Evolutionary conservation across 2,888 invertebrate species (phyloP), one percentile per base, ranked within the genome.

Genomic region (Lasioglossum calceatum): DNA sequence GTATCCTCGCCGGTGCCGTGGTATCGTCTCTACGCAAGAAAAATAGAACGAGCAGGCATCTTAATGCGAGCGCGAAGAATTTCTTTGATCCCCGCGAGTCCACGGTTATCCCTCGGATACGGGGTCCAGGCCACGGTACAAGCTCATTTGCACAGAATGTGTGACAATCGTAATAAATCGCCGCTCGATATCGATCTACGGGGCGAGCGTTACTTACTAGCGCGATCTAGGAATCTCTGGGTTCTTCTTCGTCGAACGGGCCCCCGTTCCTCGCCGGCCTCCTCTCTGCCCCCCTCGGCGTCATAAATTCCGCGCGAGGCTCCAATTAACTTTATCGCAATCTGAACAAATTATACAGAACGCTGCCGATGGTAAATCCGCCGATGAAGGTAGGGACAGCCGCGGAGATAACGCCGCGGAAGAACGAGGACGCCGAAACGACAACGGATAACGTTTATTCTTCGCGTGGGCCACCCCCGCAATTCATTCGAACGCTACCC

Each of bases 241-340:
- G 82, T 79, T 80, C 74, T 32, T 16, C 16, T 67, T 32, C 67
- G 16, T 16, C 67, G 27, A 27, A 19, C 36, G 16, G 19, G 32
- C 67, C 7, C 7, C 67, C 36, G 39, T 36, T 36, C 61, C 39
- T 73, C 71, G 77, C 23, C 76, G 76, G 73, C 47, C 82, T 81
- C 61, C 54, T 75, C 76, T 67, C 64, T 64, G 72, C 71, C 64
- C 16, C 32, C 67, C 67, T 8, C 75, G 77, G 82, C 70, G 70
- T 87, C 85, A 86, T 91, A 89, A 89, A 89, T 91, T 87, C 85
- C 84, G 73, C 58, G 32, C 86, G 42, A 79, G 84, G 86, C 88
- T 86, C 87, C 89, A 89, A 91, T 91, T 91, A 90, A 89, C 90
- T 91, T 91, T 89, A 90, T 91, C 90, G 88, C 83, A 81, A 89